phyloP scores from a whole-genome alignment of 2,888 invertebrate genomes.

The Sturmia bella region DNA sequence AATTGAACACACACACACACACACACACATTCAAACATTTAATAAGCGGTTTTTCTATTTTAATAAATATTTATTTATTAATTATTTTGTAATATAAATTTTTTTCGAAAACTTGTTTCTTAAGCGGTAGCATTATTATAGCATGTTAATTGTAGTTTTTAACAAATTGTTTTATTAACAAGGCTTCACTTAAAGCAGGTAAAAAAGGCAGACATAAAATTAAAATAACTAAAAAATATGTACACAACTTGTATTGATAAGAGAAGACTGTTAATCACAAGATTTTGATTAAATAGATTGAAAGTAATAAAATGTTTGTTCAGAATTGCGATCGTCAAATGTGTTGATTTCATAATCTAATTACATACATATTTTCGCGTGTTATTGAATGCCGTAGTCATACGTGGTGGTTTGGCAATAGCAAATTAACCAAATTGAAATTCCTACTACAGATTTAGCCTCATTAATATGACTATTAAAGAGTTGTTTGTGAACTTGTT shows the following conservation, averaged over 20 bases:
- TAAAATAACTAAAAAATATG: conserved; percentile 2
- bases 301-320: too few relatives aligned
- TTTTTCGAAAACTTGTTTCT: conserved; percentile 33
- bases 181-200: not conserved
- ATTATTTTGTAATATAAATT: conserved; percentile 43
- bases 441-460: too few relatives aligned
- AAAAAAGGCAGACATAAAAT: conserved; percentile 3
- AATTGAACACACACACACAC: not conserved
- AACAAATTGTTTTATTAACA: conserved; percentile 50
- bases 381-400: too few relatives aligned
- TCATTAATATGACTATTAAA: too few relatives aligned
- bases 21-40: not conserved
- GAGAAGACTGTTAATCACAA: conserved; percentile 11
- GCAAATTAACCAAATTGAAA: too few relatives aligned
- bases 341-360: too few relatives aligned
- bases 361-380: too few relatives aligned
- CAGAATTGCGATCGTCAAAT: too few relatives aligned
- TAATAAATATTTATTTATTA: conserved; percentile 49
- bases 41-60: conserved; percentile 5
- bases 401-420: too few relatives aligned
- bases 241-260: not conserved
- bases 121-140: conserved; percentile 26
- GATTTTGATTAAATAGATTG: conserved; percentile 10
- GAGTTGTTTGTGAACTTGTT: too few relatives aligned
- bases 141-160: conserved; percentile 53